A percentile compares a stretch with the other conserved stretches of the same genome.
Evolutionary conservation across 2,113 vertebrate genomes (phyloP).

Genomic region (Bufo bufo): DNA sequence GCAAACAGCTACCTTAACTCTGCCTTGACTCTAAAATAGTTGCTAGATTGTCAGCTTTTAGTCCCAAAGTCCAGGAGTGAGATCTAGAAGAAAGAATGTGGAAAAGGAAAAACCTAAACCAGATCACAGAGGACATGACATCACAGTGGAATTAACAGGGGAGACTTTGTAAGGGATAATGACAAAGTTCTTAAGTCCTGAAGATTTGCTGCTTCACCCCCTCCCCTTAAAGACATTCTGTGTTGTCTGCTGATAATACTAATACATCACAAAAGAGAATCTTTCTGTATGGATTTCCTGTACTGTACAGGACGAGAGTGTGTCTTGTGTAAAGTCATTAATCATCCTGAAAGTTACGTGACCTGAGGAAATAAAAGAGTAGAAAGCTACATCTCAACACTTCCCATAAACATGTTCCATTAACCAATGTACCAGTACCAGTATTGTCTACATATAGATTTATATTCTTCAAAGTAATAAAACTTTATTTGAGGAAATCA

Average conservation of each 20-base stretch:
- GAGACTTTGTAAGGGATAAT: not conserved
- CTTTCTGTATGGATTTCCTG: constrained; percentile 21
- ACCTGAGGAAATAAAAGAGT: not conserved
- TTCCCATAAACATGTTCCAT: not conserved
- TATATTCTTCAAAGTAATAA: not conserved
- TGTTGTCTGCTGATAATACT: not conserved
- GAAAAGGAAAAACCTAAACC: not conserved
- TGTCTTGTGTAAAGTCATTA: constrained; percentile 2
- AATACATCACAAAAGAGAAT: not conserved
- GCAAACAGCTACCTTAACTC: constrained; percentile 49
- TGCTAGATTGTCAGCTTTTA: constrained; percentile 44
- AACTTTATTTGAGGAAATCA: not conserved
- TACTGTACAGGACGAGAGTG: not conserved
- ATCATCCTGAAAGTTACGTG: constrained; percentile 15
- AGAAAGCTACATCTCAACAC: not conserved
- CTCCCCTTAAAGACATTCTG: not conserved
- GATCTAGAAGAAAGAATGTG: not conserved
- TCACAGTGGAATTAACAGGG: not conserved
- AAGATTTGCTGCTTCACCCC: not conserved
- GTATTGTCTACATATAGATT: too few species aligned
- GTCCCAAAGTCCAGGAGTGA: not conserved
- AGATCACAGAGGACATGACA: not conserved
- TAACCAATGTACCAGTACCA: not conserved
- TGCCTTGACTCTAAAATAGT: not conserved
- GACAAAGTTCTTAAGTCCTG: not conserved